Evolutionary conservation across 2,113 vertebrate species (phyloP), one percentile per base, ranked within the genome.

Genomic region (Ailurus styani): DNA sequence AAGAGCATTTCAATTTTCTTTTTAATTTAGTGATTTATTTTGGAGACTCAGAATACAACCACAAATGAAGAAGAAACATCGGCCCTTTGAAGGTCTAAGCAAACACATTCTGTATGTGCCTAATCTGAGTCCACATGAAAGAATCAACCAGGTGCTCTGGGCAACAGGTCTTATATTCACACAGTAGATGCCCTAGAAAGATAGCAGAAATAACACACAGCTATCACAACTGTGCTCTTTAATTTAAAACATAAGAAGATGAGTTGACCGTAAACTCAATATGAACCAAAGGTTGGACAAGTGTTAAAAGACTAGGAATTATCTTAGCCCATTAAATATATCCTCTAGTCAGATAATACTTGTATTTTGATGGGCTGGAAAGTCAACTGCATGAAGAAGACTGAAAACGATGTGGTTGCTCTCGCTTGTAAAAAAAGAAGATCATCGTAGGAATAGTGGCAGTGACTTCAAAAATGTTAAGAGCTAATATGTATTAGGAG

Each of bases 1-100:
- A 4, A 88, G 57, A 93, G 11, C 1, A 23, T 95, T 94, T 91
- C 52, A 37, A 54, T 75, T 91, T 45, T 72, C 17, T 73, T 93
- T 90, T 96, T 83, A 94, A 62, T 90, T 95, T 89, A 52, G 47
- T 37, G 66, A 91, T 93, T 96, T 91, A 72, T 37, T 87, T 66
- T 79, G 21, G 72, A 70, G 34, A 79, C 25, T 88, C 25, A 75
- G 31, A 79, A 47, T n/a, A 83, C 91, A 97, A 55, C 21, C 42
- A 87, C 20, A 93, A 55, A 78, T 87, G 45, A 73, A 73, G 75
- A 87, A 82, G 78, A 82, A 87, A 88, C 25, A 34, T 29, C 52
- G 81, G 42, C 3, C 17, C 47, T 95, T 86, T 91, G 78, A 95
- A 88, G 60, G 7, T 60, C 64, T 83, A 78, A 88, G 70, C n/a